Conservation (phyloP, 2,888 invertebrate species). For the Arctia plantaginis region DNA sequence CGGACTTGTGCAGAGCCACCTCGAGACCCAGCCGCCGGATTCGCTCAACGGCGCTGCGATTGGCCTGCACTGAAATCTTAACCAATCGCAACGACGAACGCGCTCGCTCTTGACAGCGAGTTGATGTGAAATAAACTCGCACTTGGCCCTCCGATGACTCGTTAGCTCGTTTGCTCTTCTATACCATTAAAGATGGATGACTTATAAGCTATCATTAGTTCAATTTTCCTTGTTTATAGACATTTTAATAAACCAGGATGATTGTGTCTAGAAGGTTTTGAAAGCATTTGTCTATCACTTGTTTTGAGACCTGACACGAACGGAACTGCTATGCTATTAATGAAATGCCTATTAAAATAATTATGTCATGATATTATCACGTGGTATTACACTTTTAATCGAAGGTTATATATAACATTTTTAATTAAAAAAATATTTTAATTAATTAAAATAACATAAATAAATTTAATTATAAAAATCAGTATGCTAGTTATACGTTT, state of each 20-base stretch:
- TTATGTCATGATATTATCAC: neutral
- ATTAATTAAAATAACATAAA: neutral
- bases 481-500: neutral
- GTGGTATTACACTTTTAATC: neutral
- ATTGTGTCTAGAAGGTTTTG: neutral
- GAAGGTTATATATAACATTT: neutral
- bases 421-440: neutral
- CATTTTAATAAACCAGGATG: too few relatives aligned
- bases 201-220: too few relatives aligned
- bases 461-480: neutral
- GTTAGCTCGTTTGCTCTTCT: too few relatives aligned
- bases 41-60: too few relatives aligned
- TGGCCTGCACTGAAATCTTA: too few relatives aligned
- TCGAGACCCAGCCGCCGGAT: too few relatives aligned
- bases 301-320: neutral
- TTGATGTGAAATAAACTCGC: too few relatives aligned
- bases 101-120: too few relatives aligned
- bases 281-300: neutral
- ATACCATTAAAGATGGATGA: too few relatives aligned
- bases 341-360: neutral
- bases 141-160: too few relatives aligned
- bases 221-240: neutral
- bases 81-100: too few relatives aligned
- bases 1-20: too few relatives aligned
- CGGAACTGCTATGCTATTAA: neutral